Base-by-base conservation (phyloP, 2,113 vertebrate species). In the Suricata suricatta region DNA sequence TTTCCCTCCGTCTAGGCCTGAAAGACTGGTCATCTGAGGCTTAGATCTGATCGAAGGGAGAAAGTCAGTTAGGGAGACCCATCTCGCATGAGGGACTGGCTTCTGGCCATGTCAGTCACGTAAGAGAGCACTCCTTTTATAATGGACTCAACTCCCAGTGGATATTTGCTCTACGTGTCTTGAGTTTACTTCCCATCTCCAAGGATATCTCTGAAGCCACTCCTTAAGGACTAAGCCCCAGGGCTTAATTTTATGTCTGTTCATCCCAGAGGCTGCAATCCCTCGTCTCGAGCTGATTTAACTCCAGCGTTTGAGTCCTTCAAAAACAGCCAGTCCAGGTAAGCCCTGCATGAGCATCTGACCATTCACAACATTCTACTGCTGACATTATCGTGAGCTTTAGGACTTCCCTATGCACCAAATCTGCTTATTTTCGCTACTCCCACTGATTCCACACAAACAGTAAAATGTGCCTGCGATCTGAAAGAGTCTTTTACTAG, bases 171-270 rank as follows among this genome's bases (percentile, higher is more conserved):
- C 93, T 90, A 68, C 85, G 92, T 98, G 79, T 93, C 90, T 80
- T 68, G 54, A 96, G 87, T 96, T 88, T 97, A 71, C 85, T 97
- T 97, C 74, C 84, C 90, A 87, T 96, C 94, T 93, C 86, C 92
- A 80, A 84, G 87, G 84, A 80, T 88, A 96, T 96, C 93, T 93
- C 64, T 71, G 81, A 95, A 95, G 93, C 74, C 57, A 90, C 87
- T 96, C 94, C 94, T 96, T 68, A 95, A 72, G 50, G 76, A 88
- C 35, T 72, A 54, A 80, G 69, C 93, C 72, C 4, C 44, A 82
- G 54, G 33, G 79, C n/a, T 89, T 79, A 92, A 96, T 96, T 77
- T 93, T 96, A 95, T n/a, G 54, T 71, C 87, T 93, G 52, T 87
- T 92, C 90, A 84, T 95, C 79, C 93, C 83, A 25, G 79, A 97